Percentiles rank a stretch among this genome's conserved stretches.
These are phyloP conservation scores for Agriopis leucophaearia DNA, from an alignment of 2,888 invertebrate genomes.

Conservation along the genomic window DNA sequence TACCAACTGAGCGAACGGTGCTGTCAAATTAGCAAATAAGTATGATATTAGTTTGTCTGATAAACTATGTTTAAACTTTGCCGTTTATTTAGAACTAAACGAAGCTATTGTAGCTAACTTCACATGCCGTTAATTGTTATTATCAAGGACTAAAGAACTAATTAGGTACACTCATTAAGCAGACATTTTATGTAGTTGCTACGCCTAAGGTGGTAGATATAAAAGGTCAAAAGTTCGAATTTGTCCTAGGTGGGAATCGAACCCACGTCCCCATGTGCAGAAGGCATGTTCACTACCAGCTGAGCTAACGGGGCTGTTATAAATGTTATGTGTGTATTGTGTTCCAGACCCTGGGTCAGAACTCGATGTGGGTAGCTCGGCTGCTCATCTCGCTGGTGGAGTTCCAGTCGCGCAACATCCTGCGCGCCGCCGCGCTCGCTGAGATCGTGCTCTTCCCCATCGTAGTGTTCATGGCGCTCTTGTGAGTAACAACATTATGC, in stretches of 20 bases:
- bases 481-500: slow-evolving; percentile 88
- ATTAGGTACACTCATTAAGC: background rate
- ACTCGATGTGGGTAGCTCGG: slow-evolving; percentile 95
- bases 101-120: background rate
- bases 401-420: slow-evolving; percentile 95
- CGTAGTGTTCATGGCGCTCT: slow-evolving; percentile 91
- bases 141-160: background rate
- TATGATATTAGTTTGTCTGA: background rate
- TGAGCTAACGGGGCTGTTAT: too few relatives aligned
- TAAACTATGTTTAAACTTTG: slow-evolving; percentile 3
- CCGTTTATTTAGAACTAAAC: background rate
- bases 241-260: too few relatives aligned
- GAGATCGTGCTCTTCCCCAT: slow-evolving; percentile 97
- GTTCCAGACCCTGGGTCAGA: slow-evolving; percentile 95
- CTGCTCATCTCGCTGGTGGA: slow-evolving; percentile 95
- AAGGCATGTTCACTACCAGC: too few relatives aligned
- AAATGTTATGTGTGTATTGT: slow-evolving; percentile 1
- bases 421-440: slow-evolving; percentile 95
- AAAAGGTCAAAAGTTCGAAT: background rate
- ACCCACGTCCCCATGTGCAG: too few relatives aligned
- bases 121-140: background rate
- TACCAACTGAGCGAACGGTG: too few relatives aligned
- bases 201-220: background rate
- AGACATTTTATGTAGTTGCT: background rate
- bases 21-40: too few relatives aligned